Base-by-base conservation (phyloP, 2,797 vertebrate genomes). In the Dryobates pubescens region DNA sequence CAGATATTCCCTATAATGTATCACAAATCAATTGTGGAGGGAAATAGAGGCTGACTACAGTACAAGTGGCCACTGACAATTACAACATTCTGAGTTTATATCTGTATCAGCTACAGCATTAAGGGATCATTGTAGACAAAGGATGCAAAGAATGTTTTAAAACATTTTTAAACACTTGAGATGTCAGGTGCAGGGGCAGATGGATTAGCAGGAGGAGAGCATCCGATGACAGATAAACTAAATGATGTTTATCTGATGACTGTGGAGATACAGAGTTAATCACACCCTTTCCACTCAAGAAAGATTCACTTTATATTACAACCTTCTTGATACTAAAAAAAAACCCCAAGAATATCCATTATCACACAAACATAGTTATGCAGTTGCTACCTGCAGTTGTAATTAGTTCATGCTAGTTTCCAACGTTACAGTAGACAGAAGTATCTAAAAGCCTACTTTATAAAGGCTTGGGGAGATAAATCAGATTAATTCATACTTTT, bases 161-260 rank as follows among this genome's bases (percentile, higher is more conserved):
- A 81, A 5, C 62, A 34, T 84, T 86, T 57, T 71, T 69, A 20
- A 92, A 64, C 67, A 24, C 10, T 10, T 38, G 57, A 61, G 62
- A 23, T 47, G 77, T 86, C 82, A 92, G 80, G 49, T 54, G 0
- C 57, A 23, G 61, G 63, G 62, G 76, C 78, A 95, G 93, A 92
- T 69, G 64, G 83, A 86, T 88, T 71, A 89, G 74, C 86, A 92
- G 82, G 72, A 88, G 83, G 77, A 86, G 64, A 58, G 32, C 58
- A 90, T 68, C 69, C 47, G 72, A 90, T 56, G 69, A 62, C 36
- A 86, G 78, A 74, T 62, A 71, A 88, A 82, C 69, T 16, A 51
- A 80, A 54, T 26, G 36, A 45, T 86, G 47, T 86, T 91, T 80
- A 82, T 74, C 75, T 82, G 62, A 20, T 65, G n/a, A 43, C 11